These are phyloP conservation scores for Orchesellides sinensis DNA, from an alignment of 2,888 invertebrate genomes.

Conservation along the genomic window DNA sequence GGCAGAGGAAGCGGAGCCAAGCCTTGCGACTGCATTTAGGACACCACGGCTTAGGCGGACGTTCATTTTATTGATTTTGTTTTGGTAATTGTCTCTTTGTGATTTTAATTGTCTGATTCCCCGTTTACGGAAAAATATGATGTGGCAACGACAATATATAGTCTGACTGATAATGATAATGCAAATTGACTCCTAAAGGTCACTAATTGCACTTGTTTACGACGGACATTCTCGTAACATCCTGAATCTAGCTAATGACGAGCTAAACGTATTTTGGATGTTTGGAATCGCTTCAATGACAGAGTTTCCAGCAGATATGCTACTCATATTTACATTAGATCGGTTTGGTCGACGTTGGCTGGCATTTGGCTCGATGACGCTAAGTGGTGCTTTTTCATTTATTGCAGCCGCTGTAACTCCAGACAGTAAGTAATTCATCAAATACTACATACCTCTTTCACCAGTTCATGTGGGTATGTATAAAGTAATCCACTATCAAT, in stretches of 20 bases:
- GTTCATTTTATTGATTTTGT: slow-evolving; percentile 86
- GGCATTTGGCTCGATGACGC: slow-evolving; percentile 88
- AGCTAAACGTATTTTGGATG: slow-evolving; percentile 64
- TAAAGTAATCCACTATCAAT: no score
- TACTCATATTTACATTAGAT: slow-evolving; percentile 86
- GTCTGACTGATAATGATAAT: background rate
- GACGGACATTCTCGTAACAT: slow-evolving; percentile 94
- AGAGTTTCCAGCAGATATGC: slow-evolving; percentile 90
- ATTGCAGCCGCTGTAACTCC: slow-evolving; percentile 86
- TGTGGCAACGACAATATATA: background rate
- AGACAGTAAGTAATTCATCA: slow-evolving; percentile 78
- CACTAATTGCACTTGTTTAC: slow-evolving; percentile 92
- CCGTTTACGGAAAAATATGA: background rate
- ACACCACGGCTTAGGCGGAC: slow-evolving; percentile 87
- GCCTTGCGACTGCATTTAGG: slow-evolving; percentile 88
- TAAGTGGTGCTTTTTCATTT: slow-evolving; percentile 89
- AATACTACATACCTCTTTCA: no score
- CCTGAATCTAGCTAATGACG: slow-evolving; percentile 81
- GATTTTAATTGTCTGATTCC: background rate
- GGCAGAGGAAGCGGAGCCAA: slow-evolving; percentile 84
- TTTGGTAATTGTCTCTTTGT: slow-evolving; percentile 81
- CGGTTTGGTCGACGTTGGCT: slow-evolving; percentile 91
- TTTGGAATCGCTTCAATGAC: slow-evolving; percentile 84
- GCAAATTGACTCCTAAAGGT: slow-evolving; percentile 77
- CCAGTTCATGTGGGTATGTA: no score